phyloP scores from a whole-genome alignment of 2,113 vertebrate species.

The Varanus salvator region DNA sequence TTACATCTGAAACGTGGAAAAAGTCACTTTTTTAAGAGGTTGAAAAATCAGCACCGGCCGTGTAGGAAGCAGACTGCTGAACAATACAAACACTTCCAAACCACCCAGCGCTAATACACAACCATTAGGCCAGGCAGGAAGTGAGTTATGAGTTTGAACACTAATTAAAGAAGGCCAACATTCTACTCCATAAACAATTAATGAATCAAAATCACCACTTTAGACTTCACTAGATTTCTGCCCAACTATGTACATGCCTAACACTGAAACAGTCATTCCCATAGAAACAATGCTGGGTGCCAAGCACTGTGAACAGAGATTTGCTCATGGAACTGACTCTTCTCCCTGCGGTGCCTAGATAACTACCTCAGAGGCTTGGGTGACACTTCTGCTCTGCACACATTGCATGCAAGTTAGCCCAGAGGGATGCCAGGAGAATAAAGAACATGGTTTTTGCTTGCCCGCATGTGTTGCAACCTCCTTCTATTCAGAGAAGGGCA shows the following conservation, averaged over 20 bases:
- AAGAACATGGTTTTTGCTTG: too few species aligned
- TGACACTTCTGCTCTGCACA: background rate
- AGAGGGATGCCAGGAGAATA: too few species aligned
- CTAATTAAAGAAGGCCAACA: background rate
- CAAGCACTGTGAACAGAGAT: background rate
- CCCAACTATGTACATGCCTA: background rate
- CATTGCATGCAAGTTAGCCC: too few species aligned
- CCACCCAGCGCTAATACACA: background rate
- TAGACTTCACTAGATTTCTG: conserved; percentile 5
- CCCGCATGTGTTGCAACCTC: background rate
- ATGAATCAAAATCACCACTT: conserved; percentile 29
- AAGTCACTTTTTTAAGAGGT: background rate
- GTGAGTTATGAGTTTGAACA: conserved; percentile 21
- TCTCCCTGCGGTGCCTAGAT: too few species aligned
- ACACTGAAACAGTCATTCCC: background rate
- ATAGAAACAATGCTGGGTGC: background rate
- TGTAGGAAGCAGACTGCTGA: background rate
- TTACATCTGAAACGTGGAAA: background rate
- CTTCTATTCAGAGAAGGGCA: background rate
- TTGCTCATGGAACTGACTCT: background rate
- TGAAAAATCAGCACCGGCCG: background rate
- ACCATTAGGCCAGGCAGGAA: background rate
- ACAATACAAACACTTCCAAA: background rate
- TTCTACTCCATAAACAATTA: background rate
- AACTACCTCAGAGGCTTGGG: background rate